Base-by-base conservation (phyloP, 2,797 vertebrate genomes). In the Siniperca obscura region DNA sequence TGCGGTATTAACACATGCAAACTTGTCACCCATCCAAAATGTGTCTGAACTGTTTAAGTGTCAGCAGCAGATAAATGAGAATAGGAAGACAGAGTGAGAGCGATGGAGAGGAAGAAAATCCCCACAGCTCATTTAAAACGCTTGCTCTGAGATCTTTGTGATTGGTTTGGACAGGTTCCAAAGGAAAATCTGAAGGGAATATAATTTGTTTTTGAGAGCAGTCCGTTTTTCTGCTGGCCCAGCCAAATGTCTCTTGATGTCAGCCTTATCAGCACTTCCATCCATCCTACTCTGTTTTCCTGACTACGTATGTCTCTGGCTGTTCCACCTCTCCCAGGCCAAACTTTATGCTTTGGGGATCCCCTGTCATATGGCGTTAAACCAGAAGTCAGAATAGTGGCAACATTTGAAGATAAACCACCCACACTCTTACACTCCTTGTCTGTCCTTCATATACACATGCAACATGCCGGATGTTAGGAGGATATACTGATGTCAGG, bases 191-290 rank as follows among this genome's bases (percentile, higher is more conserved):
- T 86, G 74, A 91, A 78, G 84, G 83, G 87, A 87, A 89, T 88
- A 84, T 84, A 71, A 90, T 87, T 92, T 92, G 89, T 92, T 93
- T 92, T 92, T 72, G 46, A 86, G 76, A 81, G 86, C 67, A 46
- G 71, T 76, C 21, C 3, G 2, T 80, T 82, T 81, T 94, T 90
- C 87, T 93, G 91, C 90, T 88, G 74, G 88, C 83, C 78, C 57
- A 62, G 93, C 87, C 88, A 90, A 93, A 90, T 92, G 90, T 91
- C 92, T 91, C 84, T 70, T 82, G 82, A 67, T 90, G 89, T 88
- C 86, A 38, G 85, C 87, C 92, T 94, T 96, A 95, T 95, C 95
- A 91, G 92, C 88, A 80, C 85, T 92, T 90, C 91, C 93, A 93
- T 96, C 92, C 94, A 93, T 93, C 91, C 93, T 93, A 90, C 86